Base-by-base conservation (phyloP, 2,888 invertebrate species). In the Neoascia interrupta region DNA sequence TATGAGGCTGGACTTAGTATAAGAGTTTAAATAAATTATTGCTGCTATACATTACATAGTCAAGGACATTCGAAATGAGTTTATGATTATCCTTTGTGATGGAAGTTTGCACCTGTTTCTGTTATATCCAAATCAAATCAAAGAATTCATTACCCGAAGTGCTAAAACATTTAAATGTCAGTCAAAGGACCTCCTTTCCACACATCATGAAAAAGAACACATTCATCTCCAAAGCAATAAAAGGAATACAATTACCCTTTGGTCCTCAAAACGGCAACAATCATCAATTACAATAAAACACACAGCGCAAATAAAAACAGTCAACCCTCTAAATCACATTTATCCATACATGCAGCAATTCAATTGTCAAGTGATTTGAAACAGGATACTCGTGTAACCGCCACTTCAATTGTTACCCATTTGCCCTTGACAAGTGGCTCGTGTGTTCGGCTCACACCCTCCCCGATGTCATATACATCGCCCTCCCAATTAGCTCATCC, bases 381-480 rank as follows among this genome's bases (percentile, higher is more conserved):
- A 88, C 86, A 85, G 85, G 87, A 88, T 88, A 88, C 84, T 84
- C 87, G 87, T 88, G 88, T 85, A 87, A 87, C 86, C 87, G 85
- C 85, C 84, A 82, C 58, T 61, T 53, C 47, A 45, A 49, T 56
- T 61, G 58, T 39, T 54, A 66, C 54, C 53, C 60, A 34, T 56
- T 72, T 73, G 72, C 37, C 60, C 66, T 73, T 61, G 43, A 23
- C 53, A 60, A 37, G 54, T 73, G 31, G 43, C 60, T 68, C 68
- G 43, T 58, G 64, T 58, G 28, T 45, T 43, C 3, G 5, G 1
- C 26, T 47, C 43, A 58, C 51, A 39, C 49, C 28, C 56, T 39
- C n/a, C 6, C 28, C 31, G 41, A 37, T 31, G 16, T 56, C 36
- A 13, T 21, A 26, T 26, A 26, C 26, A 26, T 66, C 39, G 39